A percentile compares a stretch with the other conserved stretches of the same genome.
Conservation (phyloP, 2,113 vertebrate species). For the Hemicordylus capensis region DNA sequence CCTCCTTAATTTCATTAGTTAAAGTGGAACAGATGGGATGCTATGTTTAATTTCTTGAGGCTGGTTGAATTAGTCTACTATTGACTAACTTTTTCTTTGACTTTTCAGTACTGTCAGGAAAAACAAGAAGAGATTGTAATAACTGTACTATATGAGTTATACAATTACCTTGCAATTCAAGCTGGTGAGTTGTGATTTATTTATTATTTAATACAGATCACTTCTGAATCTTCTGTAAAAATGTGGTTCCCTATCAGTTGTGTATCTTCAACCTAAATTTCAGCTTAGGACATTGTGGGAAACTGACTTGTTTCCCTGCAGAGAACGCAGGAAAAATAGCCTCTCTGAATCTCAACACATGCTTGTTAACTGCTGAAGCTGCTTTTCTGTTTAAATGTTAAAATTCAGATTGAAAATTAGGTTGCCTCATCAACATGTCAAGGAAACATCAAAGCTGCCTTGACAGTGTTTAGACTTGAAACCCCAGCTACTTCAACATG, state of each 20-base stretch:
- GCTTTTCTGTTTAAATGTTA: neutral
- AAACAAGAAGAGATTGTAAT: slow-evolving; percentile 75
- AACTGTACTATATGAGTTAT: slow-evolving; percentile 76
- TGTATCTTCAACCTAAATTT: neutral
- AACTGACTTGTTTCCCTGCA: slow-evolving; percentile 36
- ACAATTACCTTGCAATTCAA: slow-evolving; percentile 79
- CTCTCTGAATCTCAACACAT: slow-evolving; percentile 43
- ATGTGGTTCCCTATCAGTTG: slow-evolving; percentile 33
- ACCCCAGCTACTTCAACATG: neutral
- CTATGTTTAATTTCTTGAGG: accelerated
- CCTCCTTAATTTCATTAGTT: neutral
- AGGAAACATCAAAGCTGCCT: neutral
- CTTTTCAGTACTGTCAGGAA: slow-evolving; percentile 77
- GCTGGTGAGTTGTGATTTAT: slow-evolving; percentile 76
- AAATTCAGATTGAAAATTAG: neutral
- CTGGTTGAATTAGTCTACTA: neutral
- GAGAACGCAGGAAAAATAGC: slow-evolving; percentile 26
- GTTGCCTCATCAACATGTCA: neutral
- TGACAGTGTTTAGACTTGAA: neutral
- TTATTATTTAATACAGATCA: neutral
- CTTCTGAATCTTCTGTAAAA: neutral
- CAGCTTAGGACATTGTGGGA: neutral
- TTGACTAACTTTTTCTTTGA: slow-evolving; percentile 31
- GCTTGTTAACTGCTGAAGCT: neutral
- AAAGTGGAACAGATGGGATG: neutral